Evolutionary conservation across 2,113 vertebrate species (phyloP).

Genomic region (Corydoras maculifer): DNA sequence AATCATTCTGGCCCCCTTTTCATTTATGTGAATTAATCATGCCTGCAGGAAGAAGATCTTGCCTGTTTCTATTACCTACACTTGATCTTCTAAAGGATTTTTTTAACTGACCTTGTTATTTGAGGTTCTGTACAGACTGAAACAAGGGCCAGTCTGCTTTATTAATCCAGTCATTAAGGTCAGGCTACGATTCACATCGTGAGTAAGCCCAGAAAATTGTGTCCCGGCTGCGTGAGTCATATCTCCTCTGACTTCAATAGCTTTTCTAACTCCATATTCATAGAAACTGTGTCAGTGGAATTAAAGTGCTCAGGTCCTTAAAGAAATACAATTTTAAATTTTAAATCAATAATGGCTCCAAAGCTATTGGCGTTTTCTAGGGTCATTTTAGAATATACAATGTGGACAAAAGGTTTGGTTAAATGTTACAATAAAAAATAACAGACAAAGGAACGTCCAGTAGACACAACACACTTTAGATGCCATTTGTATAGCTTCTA

Average conservation of each 20-base stretch:
- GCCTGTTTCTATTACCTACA: neutral
- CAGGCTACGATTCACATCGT: neutral
- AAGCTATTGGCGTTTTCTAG: too few species aligned
- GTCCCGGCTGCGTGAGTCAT: neutral
- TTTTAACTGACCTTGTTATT: neutral
- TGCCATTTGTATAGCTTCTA: too few species aligned
- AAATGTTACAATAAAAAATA: too few species aligned
- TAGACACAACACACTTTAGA: too few species aligned
- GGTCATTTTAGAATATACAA: too few species aligned
- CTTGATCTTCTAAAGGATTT: neutral
- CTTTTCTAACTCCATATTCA: neutral
- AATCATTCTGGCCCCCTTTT: neutral
- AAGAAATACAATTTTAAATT: too few species aligned
- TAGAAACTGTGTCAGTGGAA: neutral
- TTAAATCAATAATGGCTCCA: too few species aligned
- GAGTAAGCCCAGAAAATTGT: neutral
- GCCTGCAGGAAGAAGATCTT: neutral
- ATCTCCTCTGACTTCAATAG: neutral
- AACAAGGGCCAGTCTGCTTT: neutral
- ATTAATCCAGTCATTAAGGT: conserved; percentile 12
- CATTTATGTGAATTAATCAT: neutral
- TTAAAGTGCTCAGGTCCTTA: neutral
- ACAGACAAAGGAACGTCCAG: too few species aligned
- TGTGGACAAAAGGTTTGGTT: too few species aligned
- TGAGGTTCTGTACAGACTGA: neutral